phyloP scores from a whole-genome alignment of 2,888 invertebrate genomes.

The Escarpia spicata region DNA sequence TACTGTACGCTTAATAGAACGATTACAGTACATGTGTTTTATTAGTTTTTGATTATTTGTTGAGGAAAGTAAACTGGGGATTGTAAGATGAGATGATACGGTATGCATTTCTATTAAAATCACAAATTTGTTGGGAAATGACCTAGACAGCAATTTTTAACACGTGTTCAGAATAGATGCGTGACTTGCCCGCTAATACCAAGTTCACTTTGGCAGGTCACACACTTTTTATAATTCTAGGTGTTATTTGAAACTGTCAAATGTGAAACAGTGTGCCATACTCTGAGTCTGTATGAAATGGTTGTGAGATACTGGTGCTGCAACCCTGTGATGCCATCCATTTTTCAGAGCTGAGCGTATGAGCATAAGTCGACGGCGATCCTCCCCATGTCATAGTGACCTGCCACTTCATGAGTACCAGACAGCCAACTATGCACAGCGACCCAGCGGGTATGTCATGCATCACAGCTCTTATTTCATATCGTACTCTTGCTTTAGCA shows the following conservation, averaged over 20 bases:
- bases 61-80: too few species aligned
- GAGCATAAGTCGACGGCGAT: neutral
- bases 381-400: neutral
- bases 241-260: neutral
- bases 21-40: too few species aligned
- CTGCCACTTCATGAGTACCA: neutral
- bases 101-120: too few species aligned
- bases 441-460: neutral
- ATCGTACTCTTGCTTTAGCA: neutral
- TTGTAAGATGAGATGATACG: too few species aligned
- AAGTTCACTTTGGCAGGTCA: too few species aligned
- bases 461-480: neutral
- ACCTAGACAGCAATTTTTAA: too few species aligned
- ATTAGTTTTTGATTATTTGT: too few species aligned
- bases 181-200: too few species aligned
- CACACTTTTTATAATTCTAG: neutral
- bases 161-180: too few species aligned
- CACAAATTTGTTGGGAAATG: too few species aligned
- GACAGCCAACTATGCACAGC: neutral
- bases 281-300: neutral
- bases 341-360: neutral
- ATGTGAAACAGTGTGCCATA: neutral
- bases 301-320: neutral
- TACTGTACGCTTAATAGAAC: too few species aligned
- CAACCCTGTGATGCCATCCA: neutral